phyloP scores from a whole-genome alignment of 1,140 invertebrate species.

The Platyura marginata region DNA sequence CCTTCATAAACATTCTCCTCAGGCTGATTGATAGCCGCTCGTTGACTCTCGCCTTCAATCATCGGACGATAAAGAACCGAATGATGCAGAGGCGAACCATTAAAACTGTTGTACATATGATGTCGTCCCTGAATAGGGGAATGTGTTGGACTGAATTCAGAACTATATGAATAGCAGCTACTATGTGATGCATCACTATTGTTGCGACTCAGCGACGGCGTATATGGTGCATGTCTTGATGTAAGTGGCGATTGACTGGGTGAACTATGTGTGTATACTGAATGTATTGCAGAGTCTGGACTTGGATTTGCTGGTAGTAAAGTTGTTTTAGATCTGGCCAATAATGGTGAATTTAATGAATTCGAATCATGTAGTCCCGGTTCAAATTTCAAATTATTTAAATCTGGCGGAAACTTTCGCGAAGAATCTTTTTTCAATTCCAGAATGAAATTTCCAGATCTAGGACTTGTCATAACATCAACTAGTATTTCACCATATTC shows the following conservation, averaged over 20 bases:
- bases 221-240: constrained; percentile 57
- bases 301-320: constrained; percentile 44
- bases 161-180: constrained; percentile 57
- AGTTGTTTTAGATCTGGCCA: constrained; percentile 11
- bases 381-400: constrained; percentile 23
- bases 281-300: constrained; percentile 72
- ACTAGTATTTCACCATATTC: background rate
- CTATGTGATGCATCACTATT: constrained; percentile 80
- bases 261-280: constrained; percentile 56
- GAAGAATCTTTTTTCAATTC: no score
- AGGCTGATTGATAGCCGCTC: background rate
- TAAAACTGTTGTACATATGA: constrained; percentile 17
- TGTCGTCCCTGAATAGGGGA: constrained; percentile 56
- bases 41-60: constrained; percentile 9
- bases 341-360: constrained; percentile 2
- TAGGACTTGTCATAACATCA: background rate
- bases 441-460: no score
- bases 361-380: constrained; percentile 16
- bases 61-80: constrained; percentile 27
- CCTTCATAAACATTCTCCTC: constrained; percentile 4
- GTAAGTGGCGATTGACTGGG: constrained; percentile 72
- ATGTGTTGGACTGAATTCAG: constrained; percentile 63
- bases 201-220: constrained; percentile 66
- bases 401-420: constrained; percentile 16
- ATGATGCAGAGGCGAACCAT: constrained; percentile 30